Evolutionary conservation across 37 sponge, comb jelly and placozoan species (phyloP).

Genomic region (Beroe forskalii): DNA sequence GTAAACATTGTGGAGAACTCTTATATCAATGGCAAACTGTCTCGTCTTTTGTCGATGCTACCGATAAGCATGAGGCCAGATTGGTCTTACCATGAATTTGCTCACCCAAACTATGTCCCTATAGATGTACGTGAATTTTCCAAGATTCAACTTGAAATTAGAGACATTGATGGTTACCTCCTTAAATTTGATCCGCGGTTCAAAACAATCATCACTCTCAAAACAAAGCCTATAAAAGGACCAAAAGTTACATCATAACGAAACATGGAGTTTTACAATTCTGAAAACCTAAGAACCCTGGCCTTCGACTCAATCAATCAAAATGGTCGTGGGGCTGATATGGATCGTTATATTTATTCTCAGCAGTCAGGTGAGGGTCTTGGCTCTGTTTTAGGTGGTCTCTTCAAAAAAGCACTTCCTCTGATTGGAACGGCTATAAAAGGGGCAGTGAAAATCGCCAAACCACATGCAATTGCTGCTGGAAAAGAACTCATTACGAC

Average conservation of each 20-base stretch:
- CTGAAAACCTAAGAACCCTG: background rate
- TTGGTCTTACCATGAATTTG: background rate
- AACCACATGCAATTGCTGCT: background rate
- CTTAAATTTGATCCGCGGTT: background rate
- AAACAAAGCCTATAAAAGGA: too few relatives aligned
- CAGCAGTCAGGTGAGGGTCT: background rate
- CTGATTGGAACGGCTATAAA: conserved; percentile 22
- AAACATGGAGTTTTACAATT: background rate
- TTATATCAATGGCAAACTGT: too few relatives aligned
- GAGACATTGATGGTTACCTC: background rate
- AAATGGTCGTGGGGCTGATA: background rate
- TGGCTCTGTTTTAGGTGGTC: background rate
- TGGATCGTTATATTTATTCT: background rate
- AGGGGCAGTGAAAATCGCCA: background rate
- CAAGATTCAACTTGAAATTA: background rate
- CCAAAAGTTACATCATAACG: too few relatives aligned
- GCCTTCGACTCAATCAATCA: background rate
- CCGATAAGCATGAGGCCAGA: background rate
- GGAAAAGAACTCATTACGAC: conserved; percentile 3
- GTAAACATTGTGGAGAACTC: conserved; percentile 26
- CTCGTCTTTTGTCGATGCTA: background rate
- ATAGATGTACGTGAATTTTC: conserved; percentile 21
- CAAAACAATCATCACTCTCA: conserved; percentile 4
- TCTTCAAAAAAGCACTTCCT: background rate
- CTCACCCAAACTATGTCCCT: background rate